Base-by-base conservation (phyloP, 1,140 invertebrate genomes). In the Lepidurus apus region DNA sequence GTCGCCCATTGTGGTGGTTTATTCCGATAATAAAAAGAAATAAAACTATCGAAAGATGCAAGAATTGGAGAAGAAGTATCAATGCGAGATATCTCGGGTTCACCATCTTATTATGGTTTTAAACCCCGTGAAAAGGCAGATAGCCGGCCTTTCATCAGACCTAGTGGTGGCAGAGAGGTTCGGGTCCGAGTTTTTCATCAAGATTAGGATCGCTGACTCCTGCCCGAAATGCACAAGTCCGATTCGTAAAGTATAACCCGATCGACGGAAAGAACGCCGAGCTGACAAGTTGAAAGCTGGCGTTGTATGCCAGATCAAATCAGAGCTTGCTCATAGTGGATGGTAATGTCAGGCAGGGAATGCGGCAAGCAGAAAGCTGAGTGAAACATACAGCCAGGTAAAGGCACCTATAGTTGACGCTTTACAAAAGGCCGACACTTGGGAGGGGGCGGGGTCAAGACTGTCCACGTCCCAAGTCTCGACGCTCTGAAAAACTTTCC, bases 101-200 rank as follows among this genome's bases (percentile, higher is more conserved):
- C 34, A 34, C 4, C 2, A 34, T 34, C 3, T 34, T 34, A 34
- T 34, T 34, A 34, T 34, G 34, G 34, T 65, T 21, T 65, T 65
- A 65, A 65, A 21, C 13, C 13, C 21, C 53, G 53, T n/a, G 13
- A 17, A 21, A 65, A 65, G 13, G 53, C 17, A 65, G 17, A n/a
- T 65, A 65, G 53, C 53, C 53, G 53, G 21, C 53, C 53, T 65
- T 65, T 65, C 53, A 65, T 65, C 53, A 65, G 21, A 65, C 53
- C 53, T 34, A 34, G 34, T 34, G 34, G 26, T 26, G 21, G 47
- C 47, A 65, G 21, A 65, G 8, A 65, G 21, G 47, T 65, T 65
- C 9, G 47, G 47, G 53, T n/a, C 53, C 53, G 53, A 65, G 34
- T 65, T 65, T 65, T 17, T 17, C 53, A 21, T 1, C 17, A 13